These are phyloP conservation scores for Stenolophus ochropezus DNA, from an alignment of 2,888 invertebrate species.

Conservation along the genomic window DNA sequence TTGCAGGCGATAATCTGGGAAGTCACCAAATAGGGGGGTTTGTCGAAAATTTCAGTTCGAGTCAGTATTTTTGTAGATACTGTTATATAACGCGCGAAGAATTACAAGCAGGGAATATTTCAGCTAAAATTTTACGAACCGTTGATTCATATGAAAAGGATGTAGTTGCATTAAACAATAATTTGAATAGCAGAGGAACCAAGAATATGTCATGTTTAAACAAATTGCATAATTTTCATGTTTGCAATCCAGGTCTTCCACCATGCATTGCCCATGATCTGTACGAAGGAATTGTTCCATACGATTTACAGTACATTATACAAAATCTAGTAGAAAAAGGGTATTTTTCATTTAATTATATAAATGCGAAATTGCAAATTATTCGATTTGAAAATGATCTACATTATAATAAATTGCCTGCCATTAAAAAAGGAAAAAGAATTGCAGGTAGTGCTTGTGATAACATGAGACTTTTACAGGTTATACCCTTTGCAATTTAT, in stretches of 20 bases:
- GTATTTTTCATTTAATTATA: too few species aligned
- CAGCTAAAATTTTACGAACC: too few species aligned
- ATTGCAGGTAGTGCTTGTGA: background rate
- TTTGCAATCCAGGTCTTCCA: too few species aligned
- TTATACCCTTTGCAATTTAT: too few species aligned
- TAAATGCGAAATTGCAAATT: background rate
- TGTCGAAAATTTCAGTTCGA: constrained; percentile 64
- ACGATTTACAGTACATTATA: background rate
- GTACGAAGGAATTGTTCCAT: too few species aligned
- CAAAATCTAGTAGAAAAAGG: too few species aligned
- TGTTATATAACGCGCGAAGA: constrained; percentile 61
- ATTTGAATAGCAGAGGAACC: background rate
- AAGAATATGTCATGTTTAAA: too few species aligned
- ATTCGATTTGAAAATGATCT: background rate
- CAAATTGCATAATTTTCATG: too few species aligned
- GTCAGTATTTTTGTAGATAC: constrained; percentile 65
- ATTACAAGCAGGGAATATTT: constrained; percentile 10
- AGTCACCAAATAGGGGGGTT: constrained; percentile 66
- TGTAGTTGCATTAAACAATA: background rate
- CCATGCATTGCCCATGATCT: too few species aligned
- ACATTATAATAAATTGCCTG: background rate
- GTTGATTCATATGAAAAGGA: too few species aligned
- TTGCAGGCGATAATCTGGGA: constrained; percentile 65
- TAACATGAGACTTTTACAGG: background rate
- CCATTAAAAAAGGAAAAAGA: too few species aligned